A percentile compares a stretch with the other conserved stretches of the same genome.
phyloP scores from a whole-genome alignment of 2,113 vertebrate genomes.

The Etheostoma cragini region DNA sequence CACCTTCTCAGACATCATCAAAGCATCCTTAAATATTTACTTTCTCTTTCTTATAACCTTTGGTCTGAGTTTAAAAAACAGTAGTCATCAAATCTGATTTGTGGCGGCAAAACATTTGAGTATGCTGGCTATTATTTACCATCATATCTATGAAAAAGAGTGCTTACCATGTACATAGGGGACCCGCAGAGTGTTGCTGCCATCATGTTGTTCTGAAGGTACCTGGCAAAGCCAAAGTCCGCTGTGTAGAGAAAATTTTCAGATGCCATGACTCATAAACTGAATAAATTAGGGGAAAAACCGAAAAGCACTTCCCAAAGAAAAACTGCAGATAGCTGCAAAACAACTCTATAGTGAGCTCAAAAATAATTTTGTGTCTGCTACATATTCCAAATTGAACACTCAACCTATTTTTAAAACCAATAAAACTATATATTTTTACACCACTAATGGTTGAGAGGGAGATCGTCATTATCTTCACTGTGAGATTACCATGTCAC shows the following conservation, averaged over 20 bases:
- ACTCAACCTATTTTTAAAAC: neutral
- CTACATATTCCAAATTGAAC: neutral
- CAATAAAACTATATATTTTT: neutral
- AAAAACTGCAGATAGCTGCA: neutral
- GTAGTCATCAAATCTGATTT: neutral
- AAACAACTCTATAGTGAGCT: neutral
- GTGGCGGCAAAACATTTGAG: neutral
- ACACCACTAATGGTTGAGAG: neutral
- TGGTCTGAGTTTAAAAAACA: neutral
- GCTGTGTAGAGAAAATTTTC: slow-evolving; percentile 78
- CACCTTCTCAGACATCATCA: neutral
- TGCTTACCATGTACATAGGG: slow-evolving; percentile 97
- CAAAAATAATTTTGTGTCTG: neutral
- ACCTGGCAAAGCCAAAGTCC: slow-evolving; percentile 97
- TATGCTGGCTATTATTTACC: neutral
- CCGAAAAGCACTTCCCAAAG: neutral
- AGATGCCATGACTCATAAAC: slow-evolving; percentile 1
- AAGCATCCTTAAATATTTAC: neutral
- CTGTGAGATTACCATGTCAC: neutral
- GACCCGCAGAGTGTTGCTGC: slow-evolving; percentile 97
- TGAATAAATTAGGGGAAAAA: neutral
- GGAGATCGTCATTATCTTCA: neutral
- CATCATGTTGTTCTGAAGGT: slow-evolving; percentile 99
- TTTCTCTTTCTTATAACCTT: neutral
- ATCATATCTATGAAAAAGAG: neutral